Base-by-base conservation (phyloP, 2,797 vertebrate species). In the Adelosebastes latens region DNA sequence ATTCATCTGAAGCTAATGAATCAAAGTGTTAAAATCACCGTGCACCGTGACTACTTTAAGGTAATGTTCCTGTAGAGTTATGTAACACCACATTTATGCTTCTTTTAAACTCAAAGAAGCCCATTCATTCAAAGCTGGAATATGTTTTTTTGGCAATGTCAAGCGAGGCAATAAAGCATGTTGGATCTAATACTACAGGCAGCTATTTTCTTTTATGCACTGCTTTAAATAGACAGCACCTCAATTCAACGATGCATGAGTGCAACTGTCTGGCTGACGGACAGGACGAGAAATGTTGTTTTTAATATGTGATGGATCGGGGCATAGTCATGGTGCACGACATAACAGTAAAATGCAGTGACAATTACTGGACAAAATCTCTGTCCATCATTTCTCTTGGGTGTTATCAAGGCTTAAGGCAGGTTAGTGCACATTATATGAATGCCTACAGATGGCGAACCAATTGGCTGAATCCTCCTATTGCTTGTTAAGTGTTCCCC, bases 1-100 rank as follows among this genome's bases (percentile, higher is more conserved):
- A 93, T 89, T 94, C 90, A 90, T 89, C 80, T 74, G 25, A 82
- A 80, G 69, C 66, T 84, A 87, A 92, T 88, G 85, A 93, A 89
- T 91, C 88, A 91, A 82, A 70, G 70, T 59, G 72, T 73, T 86
- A 79, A 88, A 93, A 86, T 87, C 64, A 46, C 71, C 4, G 4
- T 0, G 75, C 69, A 70, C n/a, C n/a, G n/a, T n/a, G 75, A 84
- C 82, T 55, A 82, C 78, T 75, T 66, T 68, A 77, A 64, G 77
- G 76, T 85, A 90, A 89, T 89, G 86, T 77, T 86, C 79, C 83
- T 6, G 16, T 32, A 85, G 72, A 87, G 89, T 83, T 87, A 86
- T 80, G 85, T 42, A 80, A 87, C 77, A 16, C 76, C 77, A 77
- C 72, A 75, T 82, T 89, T 83, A 83, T 69, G 81, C 78, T 83